A percentile compares a stretch with the other conserved stretches of the same genome.
Evolutionary conservation across 2,888 invertebrate genomes (phyloP).

Genomic region (Crocallis elinguaria): DNA sequence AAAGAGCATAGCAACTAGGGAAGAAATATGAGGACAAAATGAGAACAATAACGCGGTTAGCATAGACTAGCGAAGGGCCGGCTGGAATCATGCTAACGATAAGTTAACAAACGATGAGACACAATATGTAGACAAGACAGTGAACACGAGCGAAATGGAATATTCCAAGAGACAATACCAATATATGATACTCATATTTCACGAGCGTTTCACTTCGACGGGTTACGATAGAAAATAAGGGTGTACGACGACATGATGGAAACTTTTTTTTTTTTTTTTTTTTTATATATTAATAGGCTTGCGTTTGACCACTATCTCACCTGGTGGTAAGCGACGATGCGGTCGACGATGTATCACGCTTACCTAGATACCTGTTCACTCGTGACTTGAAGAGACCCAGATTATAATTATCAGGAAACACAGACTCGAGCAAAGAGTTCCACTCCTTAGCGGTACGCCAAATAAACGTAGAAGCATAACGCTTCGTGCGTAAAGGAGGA

Average conservation of each 20-base stretch:
- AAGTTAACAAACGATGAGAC: slow-evolving; percentile 47
- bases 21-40: slow-evolving; percentile 10
- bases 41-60: slow-evolving; percentile 8
- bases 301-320: too few relatives aligned
- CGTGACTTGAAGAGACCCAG: too few relatives aligned
- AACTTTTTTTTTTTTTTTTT: too few relatives aligned
- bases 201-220: slow-evolving; percentile 12
- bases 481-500: too few relatives aligned
- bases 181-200: slow-evolving; percentile 31
- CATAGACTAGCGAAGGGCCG: slow-evolving; percentile 19
- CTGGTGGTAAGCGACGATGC: too few relatives aligned
- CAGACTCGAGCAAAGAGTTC: too few relatives aligned
- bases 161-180: slow-evolving; percentile 41
- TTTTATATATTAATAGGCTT: too few relatives aligned
- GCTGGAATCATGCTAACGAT: slow-evolving; percentile 43
- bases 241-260: slow-evolving; percentile 7
- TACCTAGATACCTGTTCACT: too few relatives aligned
- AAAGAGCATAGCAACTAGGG: neutral
- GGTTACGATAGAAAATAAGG: neutral
- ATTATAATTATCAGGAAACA: too few relatives aligned
- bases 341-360: too few relatives aligned
- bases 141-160: slow-evolving; percentile 36
- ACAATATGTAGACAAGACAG: slow-evolving; percentile 33
- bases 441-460: too few relatives aligned
- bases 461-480: too few relatives aligned